Conservation (phyloP, 2,113 vertebrate species). For the Vulpes vulpes region DNA sequence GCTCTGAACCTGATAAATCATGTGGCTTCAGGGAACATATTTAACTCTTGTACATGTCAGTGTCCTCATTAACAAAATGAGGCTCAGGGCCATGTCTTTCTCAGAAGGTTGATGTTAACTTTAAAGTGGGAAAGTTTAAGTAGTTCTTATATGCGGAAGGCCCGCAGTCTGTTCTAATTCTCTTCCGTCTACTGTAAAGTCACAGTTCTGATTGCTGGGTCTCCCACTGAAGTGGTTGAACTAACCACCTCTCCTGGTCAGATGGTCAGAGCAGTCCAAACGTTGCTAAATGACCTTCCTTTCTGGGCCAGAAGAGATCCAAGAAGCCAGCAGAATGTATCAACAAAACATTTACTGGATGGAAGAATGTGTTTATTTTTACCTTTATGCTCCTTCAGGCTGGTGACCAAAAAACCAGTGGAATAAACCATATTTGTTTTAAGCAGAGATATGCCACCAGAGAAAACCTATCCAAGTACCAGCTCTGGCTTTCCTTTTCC, state of each 20-base stretch:
- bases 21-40: not conserved
- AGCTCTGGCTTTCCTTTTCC: not conserved
- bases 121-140: not conserved
- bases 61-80: not conserved
- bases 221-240: not conserved
- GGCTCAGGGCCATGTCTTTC: not conserved
- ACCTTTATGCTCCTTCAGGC: not conserved
- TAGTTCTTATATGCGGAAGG: not conserved
- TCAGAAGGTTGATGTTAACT: not conserved
- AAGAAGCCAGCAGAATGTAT: not conserved
- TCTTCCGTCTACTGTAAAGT: not conserved
- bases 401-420: not conserved
- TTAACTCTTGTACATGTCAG: not conserved
- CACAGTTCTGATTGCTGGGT: not conserved
- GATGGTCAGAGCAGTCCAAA: not conserved
- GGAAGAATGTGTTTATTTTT: constrained; percentile 11
- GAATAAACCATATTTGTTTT: not conserved
- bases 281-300: not conserved
- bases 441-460: not conserved
- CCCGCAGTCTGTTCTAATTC: not conserved
- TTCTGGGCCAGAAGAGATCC: not conserved
- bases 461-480: not conserved
- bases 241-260: not conserved
- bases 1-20: not conserved
- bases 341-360: not conserved